These are phyloP conservation scores for Germaria angustata DNA, from an alignment of 2,888 invertebrate species.

Conservation along the genomic window DNA sequence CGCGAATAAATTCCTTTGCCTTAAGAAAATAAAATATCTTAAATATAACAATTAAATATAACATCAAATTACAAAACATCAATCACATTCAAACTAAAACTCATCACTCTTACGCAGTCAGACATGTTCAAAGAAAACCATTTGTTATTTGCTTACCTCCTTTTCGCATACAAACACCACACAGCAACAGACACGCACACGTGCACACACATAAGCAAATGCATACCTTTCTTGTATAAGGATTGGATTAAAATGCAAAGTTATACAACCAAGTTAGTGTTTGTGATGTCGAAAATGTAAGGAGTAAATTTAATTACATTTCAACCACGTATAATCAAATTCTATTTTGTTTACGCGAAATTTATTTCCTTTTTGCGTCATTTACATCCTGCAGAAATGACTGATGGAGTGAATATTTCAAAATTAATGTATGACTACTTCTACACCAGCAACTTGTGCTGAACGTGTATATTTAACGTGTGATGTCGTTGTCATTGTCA, in stretches of 20 bases:
- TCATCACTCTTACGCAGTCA: slow-evolving; percentile 26
- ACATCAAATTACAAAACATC: slow-evolving; percentile 4
- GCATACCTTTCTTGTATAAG: background rate
- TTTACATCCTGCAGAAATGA: slow-evolving; percentile 66
- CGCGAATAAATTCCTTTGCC: no score
- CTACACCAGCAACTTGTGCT: slow-evolving; percentile 28
- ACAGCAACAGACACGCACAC: background rate
- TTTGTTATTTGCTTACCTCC: slow-evolving; percentile 28
- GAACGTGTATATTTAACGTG: slow-evolving; percentile 63
- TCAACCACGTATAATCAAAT: slow-evolving; percentile 59
- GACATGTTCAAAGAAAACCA: slow-evolving; percentile 26
- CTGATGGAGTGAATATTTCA: slow-evolving; percentile 64
- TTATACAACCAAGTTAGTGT: background rate
- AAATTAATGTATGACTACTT: slow-evolving; percentile 61
- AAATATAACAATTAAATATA: background rate
- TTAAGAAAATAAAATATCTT: no score
- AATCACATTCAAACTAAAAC: slow-evolving; percentile 45
- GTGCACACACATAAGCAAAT: background rate
- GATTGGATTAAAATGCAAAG: background rate
- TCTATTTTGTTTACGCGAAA: slow-evolving; percentile 63
- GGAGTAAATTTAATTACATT: slow-evolving; percentile 62
- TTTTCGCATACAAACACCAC: background rate
- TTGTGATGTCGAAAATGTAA: background rate
- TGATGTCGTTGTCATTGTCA: slow-evolving; percentile 60
- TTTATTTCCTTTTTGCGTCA: slow-evolving; percentile 67